Evolutionary conservation across 2,888 invertebrate genomes (phyloP), one percentile per base, ranked within the genome.

Genomic region (Eustalomyia histrio): DNA sequence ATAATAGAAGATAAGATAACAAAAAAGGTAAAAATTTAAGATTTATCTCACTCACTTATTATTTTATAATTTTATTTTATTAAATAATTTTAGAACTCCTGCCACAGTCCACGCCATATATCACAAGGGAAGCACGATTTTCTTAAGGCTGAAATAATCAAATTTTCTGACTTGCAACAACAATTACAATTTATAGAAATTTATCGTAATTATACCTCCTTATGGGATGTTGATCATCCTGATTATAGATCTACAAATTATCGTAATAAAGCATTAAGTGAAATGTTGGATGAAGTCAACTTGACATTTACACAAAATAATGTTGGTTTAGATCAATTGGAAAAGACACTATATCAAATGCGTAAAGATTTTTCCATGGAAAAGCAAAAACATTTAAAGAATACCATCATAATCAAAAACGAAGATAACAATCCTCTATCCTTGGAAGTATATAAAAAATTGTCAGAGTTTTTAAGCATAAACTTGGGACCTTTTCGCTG

Each of bases 171-270:
- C 3, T 71, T 81, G 9, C 85, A 87, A 4, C 85, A 87, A 35
- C 86, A 87, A 50, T 71, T 86, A 29, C 86, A 87, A 76, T 88
- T 88, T 16, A 86, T 88, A 35, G 88, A 88, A 61, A 86, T 88
- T 57, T 88, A 88, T 76, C 84, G 84, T 43, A 86, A 86, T 24
- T 87, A 87, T 76, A 83, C 85, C 0, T 86, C 86, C 0, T 71
- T 88, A 0, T 88, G 88, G 88, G 86, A 88, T 78, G 89, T 88
- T 1, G 88, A 88, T 80, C 89, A 88, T 83, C 89, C 89, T 0
- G 88, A 88, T 71, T 88, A 85, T 60, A 87, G 88, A 10, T 89
- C 89, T 4, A 85, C 84, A 76, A 85, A 85, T 0, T 88, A 86
- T 82, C 87, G 88, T 8, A 84, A 82, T 58, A 86, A 87, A 61